Base-by-base conservation (phyloP, 2,888 invertebrate species). In the Didymodactylos carnosus region DNA sequence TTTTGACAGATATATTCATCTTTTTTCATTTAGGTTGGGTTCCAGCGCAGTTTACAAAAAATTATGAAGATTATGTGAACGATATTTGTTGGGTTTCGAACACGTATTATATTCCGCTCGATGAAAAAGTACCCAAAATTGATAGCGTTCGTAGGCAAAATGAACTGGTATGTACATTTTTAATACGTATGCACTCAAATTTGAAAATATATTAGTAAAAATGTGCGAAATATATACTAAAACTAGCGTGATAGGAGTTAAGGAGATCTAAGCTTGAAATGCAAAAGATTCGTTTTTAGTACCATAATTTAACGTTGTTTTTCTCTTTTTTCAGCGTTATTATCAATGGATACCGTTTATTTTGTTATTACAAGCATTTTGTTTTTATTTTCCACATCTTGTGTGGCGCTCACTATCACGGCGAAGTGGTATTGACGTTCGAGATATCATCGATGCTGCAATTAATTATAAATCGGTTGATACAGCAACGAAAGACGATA, bases 261-360 rank as follows among this genome's bases (percentile, higher is more conserved):
- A n/a, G n/a, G n/a, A n/a, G n/a, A n/a, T n/a, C n/a, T n/a, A n/a
- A n/a, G n/a, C n/a, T n/a, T n/a, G n/a, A n/a, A n/a, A n/a, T n/a
- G n/a, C n/a, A n/a, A n/a, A n/a, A n/a, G n/a, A n/a, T n/a, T n/a
- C n/a, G n/a, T n/a, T n/a, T n/a, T n/a, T n/a, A n/a, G n/a, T n/a
- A n/a, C n/a, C n/a, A n/a, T n/a, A n/a, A n/a, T n/a, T n/a, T n/a
- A n/a, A n/a, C n/a, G n/a, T n/a, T n/a, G n/a, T n/a, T n/a, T n/a
- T n/a, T n/a, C n/a, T n/a, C n/a, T n/a, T n/a, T n/a, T n/a, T n/a
- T n/a, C n/a, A n/a, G 11, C 62, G 71, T n/a, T 75, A 75, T 35
- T 75, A 75, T 46, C 75, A 75, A 75, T 75, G 75, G 75, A 72
- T 75, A 62, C 75, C 75, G 27, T 75, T 75, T 51, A 75, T 75